These are phyloP conservation scores for Enchytraeus crypticus DNA, from an alignment of 2,888 invertebrate genomes.

Conservation along the genomic window DNA sequence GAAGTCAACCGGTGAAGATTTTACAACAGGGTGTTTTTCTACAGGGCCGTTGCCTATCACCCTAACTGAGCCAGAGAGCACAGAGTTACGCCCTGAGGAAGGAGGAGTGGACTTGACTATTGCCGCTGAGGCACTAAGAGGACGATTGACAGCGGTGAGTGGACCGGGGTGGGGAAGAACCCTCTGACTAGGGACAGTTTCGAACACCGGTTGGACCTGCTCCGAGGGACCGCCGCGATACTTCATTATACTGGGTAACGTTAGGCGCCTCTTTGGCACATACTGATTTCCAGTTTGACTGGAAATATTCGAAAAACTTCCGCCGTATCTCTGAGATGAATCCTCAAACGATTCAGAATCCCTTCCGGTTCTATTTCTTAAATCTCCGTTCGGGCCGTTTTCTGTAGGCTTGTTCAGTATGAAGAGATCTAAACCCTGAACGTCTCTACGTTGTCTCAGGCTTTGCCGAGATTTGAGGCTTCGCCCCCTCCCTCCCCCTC, in stretches of 20 bases:
- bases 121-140: not conserved
- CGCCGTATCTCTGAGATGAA: too few species aligned
- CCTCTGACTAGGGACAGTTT: not conserved
- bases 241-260: constrained; percentile 13
- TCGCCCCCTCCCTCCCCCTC: not conserved
- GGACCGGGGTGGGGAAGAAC: not conserved
- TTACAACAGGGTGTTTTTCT: not conserved
- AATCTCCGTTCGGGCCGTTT: not conserved
- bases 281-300: not conserved
- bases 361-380: too few species aligned
- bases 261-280: constrained; percentile 3
- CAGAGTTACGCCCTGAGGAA: too few species aligned
- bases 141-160: not conserved
- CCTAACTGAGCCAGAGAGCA: not conserved
- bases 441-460: constrained; percentile 6
- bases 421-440: not conserved
- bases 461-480: not conserved
- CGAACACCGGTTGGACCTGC: not conserved
- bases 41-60: not conserved
- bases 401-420: not conserved
- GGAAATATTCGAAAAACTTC: too few species aligned
- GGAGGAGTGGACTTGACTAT: not conserved
- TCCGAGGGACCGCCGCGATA: not conserved
- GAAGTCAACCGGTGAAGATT: not conserved
- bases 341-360: too few species aligned